Percentiles rank a stretch among this genome's conserved stretches.
Evolutionary conservation across 1,140 invertebrate genomes (phyloP).

Genomic region (Ooceraea biroi): DNA sequence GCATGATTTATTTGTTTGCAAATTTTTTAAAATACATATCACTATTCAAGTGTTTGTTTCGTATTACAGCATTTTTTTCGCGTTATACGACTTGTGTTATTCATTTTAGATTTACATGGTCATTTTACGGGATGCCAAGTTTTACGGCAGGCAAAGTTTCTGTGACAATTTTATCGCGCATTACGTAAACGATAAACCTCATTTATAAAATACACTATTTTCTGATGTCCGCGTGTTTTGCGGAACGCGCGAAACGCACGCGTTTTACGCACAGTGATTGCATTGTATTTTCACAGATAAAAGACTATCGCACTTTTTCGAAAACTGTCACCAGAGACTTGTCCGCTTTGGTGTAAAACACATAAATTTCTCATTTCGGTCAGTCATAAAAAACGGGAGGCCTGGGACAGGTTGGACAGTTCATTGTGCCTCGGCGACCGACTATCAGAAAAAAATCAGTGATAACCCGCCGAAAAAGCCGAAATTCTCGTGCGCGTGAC

Average conservation of each 20-base stretch:
- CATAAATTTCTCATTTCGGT: constrained; percentile 59
- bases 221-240: constrained; percentile 27
- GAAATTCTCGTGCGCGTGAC: constrained; percentile 58
- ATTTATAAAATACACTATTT: constrained; percentile 43
- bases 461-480: constrained; percentile 64
- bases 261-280: background rate
- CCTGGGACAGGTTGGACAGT: constrained; percentile 52
- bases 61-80: too few relatives aligned
- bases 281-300: constrained; percentile 48
- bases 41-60: too few relatives aligned
- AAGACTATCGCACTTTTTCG: constrained; percentile 32
- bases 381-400: constrained; percentile 43
- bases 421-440: constrained; percentile 58
- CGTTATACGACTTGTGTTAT: too few relatives aligned
- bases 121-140: too few relatives aligned
- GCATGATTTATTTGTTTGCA: too few relatives aligned
- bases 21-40: too few relatives aligned
- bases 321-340: constrained; percentile 39
- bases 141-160: background rate
- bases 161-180: constrained; percentile 11
- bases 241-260: background rate
- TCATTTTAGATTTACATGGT: too few relatives aligned
- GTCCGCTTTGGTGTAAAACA: constrained; percentile 32
- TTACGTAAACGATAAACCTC: constrained; percentile 8
- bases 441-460: constrained; percentile 40